A percentile compares a stretch with the other conserved stretches of the same genome.
Conservation (phyloP, 2,113 vertebrate genomes). For the Gasterosteus aculeatus region DNA sequence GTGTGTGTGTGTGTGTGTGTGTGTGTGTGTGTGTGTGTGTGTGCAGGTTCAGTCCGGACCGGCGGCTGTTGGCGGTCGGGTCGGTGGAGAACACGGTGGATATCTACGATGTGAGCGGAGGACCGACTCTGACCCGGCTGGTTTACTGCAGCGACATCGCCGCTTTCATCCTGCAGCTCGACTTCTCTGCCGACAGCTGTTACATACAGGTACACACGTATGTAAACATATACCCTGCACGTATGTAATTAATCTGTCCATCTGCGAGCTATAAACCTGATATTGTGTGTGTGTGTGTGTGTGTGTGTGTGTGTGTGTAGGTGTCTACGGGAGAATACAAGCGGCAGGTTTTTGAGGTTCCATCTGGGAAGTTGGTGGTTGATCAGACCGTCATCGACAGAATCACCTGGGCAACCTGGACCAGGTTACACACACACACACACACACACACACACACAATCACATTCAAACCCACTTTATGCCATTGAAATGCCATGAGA, state of each 20-base stretch:
- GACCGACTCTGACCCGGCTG: slow-evolving; percentile 88
- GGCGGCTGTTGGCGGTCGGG: slow-evolving; percentile 88
- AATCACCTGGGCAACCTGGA: slow-evolving; percentile 98
- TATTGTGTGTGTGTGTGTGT: not conserved
- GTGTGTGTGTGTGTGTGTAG: slow-evolving; percentile 67
- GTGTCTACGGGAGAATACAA: slow-evolving; percentile 92
- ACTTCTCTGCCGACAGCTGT: slow-evolving; percentile 91
- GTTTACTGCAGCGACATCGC: slow-evolving; percentile 95
- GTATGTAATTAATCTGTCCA: not conserved
- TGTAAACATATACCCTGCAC: slow-evolving; percentile 67
- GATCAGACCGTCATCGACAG: slow-evolving; percentile 86
- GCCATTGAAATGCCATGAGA: not conserved
- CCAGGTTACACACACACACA: slow-evolving; percentile 82
- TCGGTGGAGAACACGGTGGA: slow-evolving; percentile 92
- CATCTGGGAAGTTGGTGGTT: slow-evolving; percentile 88
- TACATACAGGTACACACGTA: slow-evolving; percentile 67
- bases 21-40: not conserved
- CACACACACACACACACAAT: slow-evolving; percentile 22
- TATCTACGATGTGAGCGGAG: slow-evolving; percentile 87
- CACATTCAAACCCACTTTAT: not conserved
- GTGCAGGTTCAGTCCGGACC: slow-evolving; percentile 92
- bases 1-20: slow-evolving; percentile 11
- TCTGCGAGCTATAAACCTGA: not conserved
- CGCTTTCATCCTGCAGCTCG: slow-evolving; percentile 93
- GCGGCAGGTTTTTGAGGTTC: slow-evolving; percentile 92